Percentiles rank a stretch among this genome's conserved stretches.
These are phyloP conservation scores for Ptyas mucosa DNA, from an alignment of 2,113 vertebrate genomes.

Conservation along the genomic window DNA sequence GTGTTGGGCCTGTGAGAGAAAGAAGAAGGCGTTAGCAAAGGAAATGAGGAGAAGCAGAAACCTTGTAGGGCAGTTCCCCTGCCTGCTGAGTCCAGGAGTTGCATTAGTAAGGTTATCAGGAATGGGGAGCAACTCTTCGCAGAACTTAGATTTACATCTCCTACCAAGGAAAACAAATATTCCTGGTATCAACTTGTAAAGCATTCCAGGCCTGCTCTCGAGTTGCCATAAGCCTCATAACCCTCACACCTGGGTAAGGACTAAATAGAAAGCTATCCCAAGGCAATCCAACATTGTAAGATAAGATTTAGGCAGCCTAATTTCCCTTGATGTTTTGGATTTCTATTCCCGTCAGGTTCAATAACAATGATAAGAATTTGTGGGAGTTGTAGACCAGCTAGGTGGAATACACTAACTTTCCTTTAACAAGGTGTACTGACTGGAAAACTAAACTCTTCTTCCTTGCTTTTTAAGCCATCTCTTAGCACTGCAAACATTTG, in stretches of 20 bases:
- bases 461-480: not conserved
- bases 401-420: not conserved
- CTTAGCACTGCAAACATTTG: not conserved
- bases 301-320: not conserved
- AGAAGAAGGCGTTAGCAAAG: not conserved
- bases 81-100: not conserved
- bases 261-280: not conserved
- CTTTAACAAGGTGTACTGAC: not conserved
- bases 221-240: too few relatives aligned
- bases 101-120: not conserved
- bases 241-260: not conserved
- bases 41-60: not conserved
- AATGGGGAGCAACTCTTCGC: not conserved
- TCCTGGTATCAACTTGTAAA: not conserved
- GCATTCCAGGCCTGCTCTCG: too few relatives aligned
- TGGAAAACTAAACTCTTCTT: not conserved
- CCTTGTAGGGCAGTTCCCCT: not conserved
- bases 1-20: slow-evolving; percentile 76
- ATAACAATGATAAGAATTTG: not conserved
- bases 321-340: not conserved
- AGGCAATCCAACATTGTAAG: not conserved
- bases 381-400: not conserved
- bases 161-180: not conserved
- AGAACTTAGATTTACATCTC: not conserved
- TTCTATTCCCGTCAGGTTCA: not conserved